phyloP scores from a whole-genome alignment of 2,113 vertebrate genomes.

The Laterallus jamaicensis region DNA sequence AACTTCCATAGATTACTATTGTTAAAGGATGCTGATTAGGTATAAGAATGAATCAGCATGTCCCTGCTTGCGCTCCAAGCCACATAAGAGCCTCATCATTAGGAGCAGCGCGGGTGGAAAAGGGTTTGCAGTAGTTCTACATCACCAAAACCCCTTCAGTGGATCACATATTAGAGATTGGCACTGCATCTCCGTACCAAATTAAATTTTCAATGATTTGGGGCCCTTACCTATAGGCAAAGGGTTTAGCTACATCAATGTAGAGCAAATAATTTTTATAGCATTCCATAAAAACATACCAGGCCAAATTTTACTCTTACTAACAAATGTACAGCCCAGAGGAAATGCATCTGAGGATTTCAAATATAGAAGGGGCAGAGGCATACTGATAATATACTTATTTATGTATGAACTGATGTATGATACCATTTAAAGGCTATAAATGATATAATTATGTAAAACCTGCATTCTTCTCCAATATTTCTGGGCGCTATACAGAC shows the following conservation, averaged over 20 bases:
- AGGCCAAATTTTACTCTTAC: not conserved
- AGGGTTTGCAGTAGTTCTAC: not conserved
- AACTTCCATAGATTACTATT: not conserved
- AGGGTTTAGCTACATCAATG: not conserved
- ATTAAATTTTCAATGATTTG: not conserved
- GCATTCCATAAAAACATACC: not conserved
- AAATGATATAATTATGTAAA: not conserved
- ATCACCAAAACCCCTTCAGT: not conserved
- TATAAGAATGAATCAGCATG: not conserved
- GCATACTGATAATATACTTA: not conserved
- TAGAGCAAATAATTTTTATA: not conserved
- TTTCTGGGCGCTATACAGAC: not conserved
- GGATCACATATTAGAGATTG: not conserved
- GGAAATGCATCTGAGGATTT: not conserved
- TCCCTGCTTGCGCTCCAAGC: not conserved
- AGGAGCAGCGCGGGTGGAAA: not conserved
- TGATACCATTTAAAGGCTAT: not conserved
- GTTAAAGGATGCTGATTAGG: not conserved
- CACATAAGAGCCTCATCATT: not conserved
- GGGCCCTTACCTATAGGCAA: not conserved
- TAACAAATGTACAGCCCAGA: not conserved
- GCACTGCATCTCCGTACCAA: not conserved
- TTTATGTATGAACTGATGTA: not conserved
- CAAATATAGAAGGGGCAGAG: not conserved
- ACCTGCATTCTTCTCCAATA: not conserved